phyloP scores from a whole-genome alignment of 2,113 vertebrate genomes.

The Alligator sinensis region DNA sequence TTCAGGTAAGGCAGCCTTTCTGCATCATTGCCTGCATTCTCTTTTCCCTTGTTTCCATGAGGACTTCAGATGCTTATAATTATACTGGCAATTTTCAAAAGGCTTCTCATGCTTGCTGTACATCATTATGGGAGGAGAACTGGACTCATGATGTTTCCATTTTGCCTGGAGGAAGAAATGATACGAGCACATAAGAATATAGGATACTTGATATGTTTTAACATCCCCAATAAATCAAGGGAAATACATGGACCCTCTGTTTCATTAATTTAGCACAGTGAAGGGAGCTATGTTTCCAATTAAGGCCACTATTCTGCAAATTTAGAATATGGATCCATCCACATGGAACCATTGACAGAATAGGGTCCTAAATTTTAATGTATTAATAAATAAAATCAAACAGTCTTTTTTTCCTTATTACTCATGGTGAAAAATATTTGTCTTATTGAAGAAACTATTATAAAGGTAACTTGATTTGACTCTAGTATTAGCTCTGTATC shows the following conservation, averaged over 20 bases:
- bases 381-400: neutral
- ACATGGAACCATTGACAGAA: neutral
- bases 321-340: neutral
- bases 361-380: neutral
- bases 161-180: neutral
- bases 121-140: neutral
- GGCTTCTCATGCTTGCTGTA: neutral
- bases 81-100: neutral
- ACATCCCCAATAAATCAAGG: neutral
- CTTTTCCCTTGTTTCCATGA: neutral
- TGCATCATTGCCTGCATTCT: neutral
- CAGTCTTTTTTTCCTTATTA: neutral
- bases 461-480: neutral
- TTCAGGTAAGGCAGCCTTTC: slow-evolving; percentile 81
- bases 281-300: neutral
- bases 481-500: neutral
- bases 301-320: neutral
- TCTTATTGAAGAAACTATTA: neutral
- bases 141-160: neutral
- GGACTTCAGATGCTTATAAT: neutral
- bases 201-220: neutral
- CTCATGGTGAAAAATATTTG: neutral
- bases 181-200: neutral
- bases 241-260: neutral
- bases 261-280: neutral